These are phyloP conservation scores for Mixornis gularis DNA, from an alignment of 2,113 vertebrate species.

Conservation along the genomic window DNA sequence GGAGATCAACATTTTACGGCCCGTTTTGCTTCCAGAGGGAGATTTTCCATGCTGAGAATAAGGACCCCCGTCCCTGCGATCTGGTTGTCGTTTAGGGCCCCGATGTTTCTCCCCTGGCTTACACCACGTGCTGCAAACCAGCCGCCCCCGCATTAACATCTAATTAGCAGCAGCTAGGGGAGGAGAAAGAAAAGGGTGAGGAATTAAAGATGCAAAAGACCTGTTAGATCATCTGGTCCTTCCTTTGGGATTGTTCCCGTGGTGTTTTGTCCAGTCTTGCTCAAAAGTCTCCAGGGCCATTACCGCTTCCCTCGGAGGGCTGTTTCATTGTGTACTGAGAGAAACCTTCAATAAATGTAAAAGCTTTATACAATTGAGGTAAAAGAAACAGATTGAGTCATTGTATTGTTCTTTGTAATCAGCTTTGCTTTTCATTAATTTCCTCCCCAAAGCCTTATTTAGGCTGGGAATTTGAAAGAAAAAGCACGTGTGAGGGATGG, in stretches of 20 bases:
- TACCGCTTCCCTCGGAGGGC: constrained; percentile 17
- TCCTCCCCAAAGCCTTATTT: constrained; percentile 49
- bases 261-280: constrained; percentile 50
- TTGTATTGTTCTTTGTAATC: constrained; percentile 68
- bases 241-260: constrained; percentile 21
- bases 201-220: constrained; percentile 54
- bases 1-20: background rate
- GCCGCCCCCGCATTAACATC: background rate
- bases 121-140: background rate
- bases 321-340: constrained; percentile 46
- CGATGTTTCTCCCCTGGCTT: background rate
- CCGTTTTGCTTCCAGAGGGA: background rate
- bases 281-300: constrained; percentile 31
- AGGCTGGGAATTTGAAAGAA: constrained; percentile 36
- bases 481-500: background rate
- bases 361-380: constrained; percentile 56
- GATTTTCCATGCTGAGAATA: background rate
- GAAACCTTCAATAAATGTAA: constrained; percentile 42
- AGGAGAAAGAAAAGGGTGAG: background rate
- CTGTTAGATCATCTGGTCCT: constrained; percentile 46
- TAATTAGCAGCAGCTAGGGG: background rate
- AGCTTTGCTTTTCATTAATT: constrained; percentile 64
- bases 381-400: constrained; percentile 60
- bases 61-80: background rate
- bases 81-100: background rate